Evolutionary conservation across 64 coral and sea anemone genomes (phyloP), one percentile per base, ranked within the genome.

Genomic region (Montipora sp.): DNA sequence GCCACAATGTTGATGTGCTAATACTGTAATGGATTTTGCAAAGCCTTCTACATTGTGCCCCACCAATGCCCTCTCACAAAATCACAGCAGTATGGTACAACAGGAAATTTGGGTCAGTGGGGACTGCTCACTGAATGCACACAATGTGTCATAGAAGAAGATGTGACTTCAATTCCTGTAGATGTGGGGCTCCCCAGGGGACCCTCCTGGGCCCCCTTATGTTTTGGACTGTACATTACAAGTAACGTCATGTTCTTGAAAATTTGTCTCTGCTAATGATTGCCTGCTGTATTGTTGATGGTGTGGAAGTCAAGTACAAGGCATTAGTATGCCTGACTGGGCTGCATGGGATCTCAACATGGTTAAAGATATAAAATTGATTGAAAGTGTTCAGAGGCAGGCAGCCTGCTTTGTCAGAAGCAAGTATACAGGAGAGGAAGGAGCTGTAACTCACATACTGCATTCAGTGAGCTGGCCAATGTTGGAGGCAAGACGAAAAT

Each of bases 231-330:
- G 51, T 53, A 53, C 51, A 53, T 53, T 0, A 53, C 51, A 53
- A 7, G 8, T 53, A 53, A 7, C 51, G 2, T 53, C 8, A 7
- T 9, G 51, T 53, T 53, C 51, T 53, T 9, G 51, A 53, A 81
- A 11, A 72, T 91, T 20, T 71, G 69, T 27, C 51, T 91, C 8
- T 91, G 79, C 90, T 83, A 84, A 84, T 67, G 80, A 92, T 18
- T 84, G 80, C n/a, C 80, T 84, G 3, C 80, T 92, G 22, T 92
- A 83, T 50, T 43, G 73, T 84, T 84, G 71, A 83, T 44, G 18
- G 43, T 53, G 22, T n/a, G 75, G 65, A 61, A 48, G 90, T 78
- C 63, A 67, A 59, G 24, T 44, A 47, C 48, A 78, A 61, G 1
- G 24, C 1, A 24, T 24, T 24, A 24, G 24, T 24, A 24, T 24